These are phyloP conservation scores for Epinephelus moara DNA, from an alignment of 2,113 vertebrate genomes.

Conservation along the genomic window DNA sequence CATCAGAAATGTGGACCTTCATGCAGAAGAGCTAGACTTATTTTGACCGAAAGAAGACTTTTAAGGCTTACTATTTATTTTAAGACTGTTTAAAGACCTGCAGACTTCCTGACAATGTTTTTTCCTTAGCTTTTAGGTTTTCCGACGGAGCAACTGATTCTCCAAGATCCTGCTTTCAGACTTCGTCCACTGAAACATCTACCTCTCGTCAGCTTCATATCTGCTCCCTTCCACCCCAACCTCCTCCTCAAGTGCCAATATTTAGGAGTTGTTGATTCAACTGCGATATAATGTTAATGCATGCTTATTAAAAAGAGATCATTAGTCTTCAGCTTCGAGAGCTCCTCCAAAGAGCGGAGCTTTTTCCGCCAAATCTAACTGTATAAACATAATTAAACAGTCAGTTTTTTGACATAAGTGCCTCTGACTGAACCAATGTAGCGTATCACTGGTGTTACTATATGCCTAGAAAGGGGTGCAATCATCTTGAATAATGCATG, in stretches of 20 bases:
- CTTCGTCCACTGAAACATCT: not conserved
- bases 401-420: not conserved
- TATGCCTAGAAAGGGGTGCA: not conserved
- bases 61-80: no score
- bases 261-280: not conserved
- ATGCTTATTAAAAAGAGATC: not conserved
- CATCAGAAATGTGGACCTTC: no score
- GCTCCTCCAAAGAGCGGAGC: not conserved
- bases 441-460: not conserved
- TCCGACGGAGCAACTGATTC: conserved; percentile 8
- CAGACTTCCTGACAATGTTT: not conserved
- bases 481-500: not conserved
- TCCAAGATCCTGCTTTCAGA: not conserved
- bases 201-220: not conserved
- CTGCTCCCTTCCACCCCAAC: not conserved
- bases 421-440: not conserved
- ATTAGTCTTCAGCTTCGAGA: not conserved
- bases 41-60: no score
- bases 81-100: no score
- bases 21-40: no score
- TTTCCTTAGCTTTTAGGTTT: conserved; percentile 11
- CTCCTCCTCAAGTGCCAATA: not conserved
- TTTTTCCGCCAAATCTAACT: not conserved
- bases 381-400: conserved; percentile 1
- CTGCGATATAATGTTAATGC: not conserved